Percentiles rank a stretch among this genome's conserved stretches.
Conservation (phyloP, 2,113 vertebrate genomes). For the chimpanzee (Pan troglodytes) region NHGRI_mPanTro3-v2.1_pri NC_072415.2:63334001-63334500, state of each 20-base stretch:
- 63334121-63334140: background rate
- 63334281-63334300: background rate
- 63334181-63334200: background rate
- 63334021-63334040: background rate
- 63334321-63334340: background rate
- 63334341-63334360: background rate
- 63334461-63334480: background rate
- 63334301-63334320: background rate
- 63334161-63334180: background rate
- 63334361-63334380: background rate
- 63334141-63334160: background rate
- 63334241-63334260: background rate
- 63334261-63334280: background rate
- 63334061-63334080: background rate
- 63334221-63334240: background rate
- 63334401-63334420: background rate
- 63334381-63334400: background rate
- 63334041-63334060: background rate
- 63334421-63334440: background rate
- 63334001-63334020: background rate
- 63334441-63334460: background rate
- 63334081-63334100: too few species aligned
- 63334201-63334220: slow-evolving; percentile 8
- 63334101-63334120: background rate
- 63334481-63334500: background rate